A percentile compares a stretch with the other conserved stretches of the same genome.
Conservation (phyloP, 2,113 vertebrate species). For the Hypanus sabinus region DNA sequence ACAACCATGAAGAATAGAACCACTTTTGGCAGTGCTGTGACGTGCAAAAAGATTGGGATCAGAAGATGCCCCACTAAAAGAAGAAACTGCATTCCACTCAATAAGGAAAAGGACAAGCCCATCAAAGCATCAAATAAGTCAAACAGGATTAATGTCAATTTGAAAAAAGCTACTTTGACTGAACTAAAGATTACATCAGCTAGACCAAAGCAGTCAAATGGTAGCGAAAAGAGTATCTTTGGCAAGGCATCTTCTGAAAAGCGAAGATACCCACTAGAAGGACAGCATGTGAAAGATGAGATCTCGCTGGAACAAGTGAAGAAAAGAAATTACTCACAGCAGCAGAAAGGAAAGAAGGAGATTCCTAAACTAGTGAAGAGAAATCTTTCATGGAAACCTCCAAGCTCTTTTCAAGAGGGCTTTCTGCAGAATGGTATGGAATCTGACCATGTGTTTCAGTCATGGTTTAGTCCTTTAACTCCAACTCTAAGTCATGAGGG, state of each 20-base stretch:
- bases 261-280: neutral
- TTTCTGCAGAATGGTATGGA: slow-evolving; percentile 33
- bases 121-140: slow-evolving; percentile 42
- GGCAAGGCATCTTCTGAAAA: slow-evolving; percentile 34
- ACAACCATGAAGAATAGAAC: neutral
- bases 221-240: slow-evolving; percentile 35
- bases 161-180: accelerated
- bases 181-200: neutral
- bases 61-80: neutral
- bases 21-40: neutral
- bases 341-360: neutral
- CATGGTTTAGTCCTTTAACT: slow-evolving; percentile 49
- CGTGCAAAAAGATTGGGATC: neutral
- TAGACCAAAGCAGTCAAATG: neutral
- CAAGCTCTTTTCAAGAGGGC: slow-evolving; percentile 42
- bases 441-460: slow-evolving; percentile 42
- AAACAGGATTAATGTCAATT: slow-evolving; percentile 39
- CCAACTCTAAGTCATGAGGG: neutral
- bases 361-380: slow-evolving; percentile 32
- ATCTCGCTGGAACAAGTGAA: slow-evolving; percentile 39
- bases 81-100: slow-evolving; percentile 21
- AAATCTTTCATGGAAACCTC: slow-evolving; percentile 30
- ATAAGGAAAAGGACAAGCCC: slow-evolving; percentile 40
- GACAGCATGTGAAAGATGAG: slow-evolving; percentile 21
- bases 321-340: slow-evolving; percentile 22